phyloP scores from a whole-genome alignment of 1,140 invertebrate genomes.

The Drosophila saltans region DNA sequence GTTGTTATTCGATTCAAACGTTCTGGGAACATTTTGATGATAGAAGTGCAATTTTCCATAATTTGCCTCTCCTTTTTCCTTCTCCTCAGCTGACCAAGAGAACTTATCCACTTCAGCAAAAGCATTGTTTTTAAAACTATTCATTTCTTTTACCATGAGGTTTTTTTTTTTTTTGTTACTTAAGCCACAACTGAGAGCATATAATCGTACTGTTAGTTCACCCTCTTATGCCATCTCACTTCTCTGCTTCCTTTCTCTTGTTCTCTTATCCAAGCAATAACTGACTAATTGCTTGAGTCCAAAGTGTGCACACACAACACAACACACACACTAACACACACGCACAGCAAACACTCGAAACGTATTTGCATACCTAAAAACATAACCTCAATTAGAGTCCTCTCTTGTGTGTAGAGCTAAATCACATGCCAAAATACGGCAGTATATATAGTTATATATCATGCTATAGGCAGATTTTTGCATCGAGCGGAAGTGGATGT shows the following conservation, averaged over 20 bases:
- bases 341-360: slow-evolving; percentile 8
- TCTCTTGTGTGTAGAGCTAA: slow-evolving; percentile 44
- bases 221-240: not conserved
- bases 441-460: slow-evolving; percentile 55
- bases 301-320: slow-evolving; percentile 36
- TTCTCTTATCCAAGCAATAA: slow-evolving; percentile 57
- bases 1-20: too few species aligned
- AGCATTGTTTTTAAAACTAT: not conserved
- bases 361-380: slow-evolving; percentile 61
- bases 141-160: not conserved
- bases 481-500: slow-evolving; percentile 29
- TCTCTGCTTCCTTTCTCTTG: not conserved
- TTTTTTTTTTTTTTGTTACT: not conserved
- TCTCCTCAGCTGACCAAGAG: not conserved
- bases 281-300: slow-evolving; percentile 73
- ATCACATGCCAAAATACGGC: slow-evolving; percentile 23
- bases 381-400: slow-evolving; percentile 66
- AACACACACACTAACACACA: slow-evolving; percentile 31
- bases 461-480: slow-evolving; percentile 41
- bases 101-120: not conserved
- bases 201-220: slow-evolving; percentile 29
- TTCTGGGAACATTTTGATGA: too few species aligned
- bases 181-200: slow-evolving; percentile 12
- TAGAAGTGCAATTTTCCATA: not conserved
- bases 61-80: not conserved